A percentile compares a stretch with the other conserved stretches of the same genome.
Conservation (phyloP, 2,113 vertebrate species). For the Mugil cephalus region DNA sequence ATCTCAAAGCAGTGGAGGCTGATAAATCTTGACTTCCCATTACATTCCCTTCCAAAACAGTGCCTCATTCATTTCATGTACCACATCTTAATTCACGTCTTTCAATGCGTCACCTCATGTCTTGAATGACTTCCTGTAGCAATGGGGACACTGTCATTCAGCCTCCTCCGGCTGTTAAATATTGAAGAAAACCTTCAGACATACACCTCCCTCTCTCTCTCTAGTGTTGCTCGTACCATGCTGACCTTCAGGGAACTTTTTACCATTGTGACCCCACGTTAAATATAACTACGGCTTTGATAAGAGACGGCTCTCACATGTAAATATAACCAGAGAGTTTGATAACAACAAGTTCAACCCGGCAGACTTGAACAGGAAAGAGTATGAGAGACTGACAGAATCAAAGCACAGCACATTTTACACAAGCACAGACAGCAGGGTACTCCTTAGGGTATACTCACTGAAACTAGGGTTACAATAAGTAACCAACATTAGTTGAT, state of each 20-base stretch:
- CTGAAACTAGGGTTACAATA: too few species aligned
- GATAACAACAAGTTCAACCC: constrained; percentile 1
- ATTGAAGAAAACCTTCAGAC: too few species aligned
- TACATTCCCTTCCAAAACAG: not conserved
- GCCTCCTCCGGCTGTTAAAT: not conserved
- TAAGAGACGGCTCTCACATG: constrained; percentile 25
- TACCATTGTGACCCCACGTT: constrained; percentile 14
- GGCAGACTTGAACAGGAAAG: not conserved
- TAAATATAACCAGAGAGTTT: constrained; percentile 21
- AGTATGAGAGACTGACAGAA: not conserved
- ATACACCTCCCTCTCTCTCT: not conserved
- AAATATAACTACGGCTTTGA: constrained; percentile 61
- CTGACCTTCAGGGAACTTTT: constrained; percentile 22
- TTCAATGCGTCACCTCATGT: not conserved
- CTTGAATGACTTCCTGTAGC: not conserved
- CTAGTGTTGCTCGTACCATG: not conserved
- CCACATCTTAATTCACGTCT: too few species aligned
- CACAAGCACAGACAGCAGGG: too few species aligned
- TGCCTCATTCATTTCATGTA: not conserved
- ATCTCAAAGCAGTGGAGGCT: not conserved
- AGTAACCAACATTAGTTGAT: too few species aligned
- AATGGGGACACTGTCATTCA: too few species aligned
- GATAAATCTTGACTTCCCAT: not conserved
- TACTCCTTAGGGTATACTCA: too few species aligned
- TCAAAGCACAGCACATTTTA: not conserved